Evolutionary conservation across 2,797 vertebrate genomes (phyloP), one percentile per base, ranked within the genome.

Genomic region (Eupleurogrammus muticus): DNA sequence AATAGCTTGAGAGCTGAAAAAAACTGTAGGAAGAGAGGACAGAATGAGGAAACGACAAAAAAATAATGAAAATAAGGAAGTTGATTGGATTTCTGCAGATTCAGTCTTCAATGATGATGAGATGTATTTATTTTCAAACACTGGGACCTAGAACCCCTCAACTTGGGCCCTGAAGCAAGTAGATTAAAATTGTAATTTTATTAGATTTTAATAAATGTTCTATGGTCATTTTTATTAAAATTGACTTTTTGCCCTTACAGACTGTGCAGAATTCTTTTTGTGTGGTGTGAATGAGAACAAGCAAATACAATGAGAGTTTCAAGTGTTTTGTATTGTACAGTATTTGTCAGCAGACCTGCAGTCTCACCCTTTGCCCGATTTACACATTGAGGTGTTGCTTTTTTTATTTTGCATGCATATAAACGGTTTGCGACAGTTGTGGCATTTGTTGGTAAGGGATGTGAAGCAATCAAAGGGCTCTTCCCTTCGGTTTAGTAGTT

Each of bases 211-310:
- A 91, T 90, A 94, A 93, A 94, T 94, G 93, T 94, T 93, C 86
- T 91, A 93, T 93, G 90, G 92, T 93, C 88, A 89, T 94, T 95
- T 95, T 94, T 95, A 94, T 94, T 95, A 94, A 95, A 94, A 92
- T 90, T 86, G 84, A 92, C 89, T 87, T 91, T 89, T 92, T 92
- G 79, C 85, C 79, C 89, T 84, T 57, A 63, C 50, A 20, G 4
- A 23, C n/a, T 66, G 19, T 53, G 51, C 59, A n/a, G 14, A n/a
- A 50, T 23, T 44, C 8, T 49, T 56, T 70, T 69, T 75, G 38
- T 79, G 28, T 38, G 5, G 16, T 59, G 48, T 28, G 21, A 19
- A 44, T 44, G 16, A 17, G 17, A 44, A 42, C 13, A 40, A 40
- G 38, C 38, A 40, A 13, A 40, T 40, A 40, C 14, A 14, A 40